Conservation (phyloP, 2,888 invertebrate genomes). For the Ectemnius continuus region DNA sequence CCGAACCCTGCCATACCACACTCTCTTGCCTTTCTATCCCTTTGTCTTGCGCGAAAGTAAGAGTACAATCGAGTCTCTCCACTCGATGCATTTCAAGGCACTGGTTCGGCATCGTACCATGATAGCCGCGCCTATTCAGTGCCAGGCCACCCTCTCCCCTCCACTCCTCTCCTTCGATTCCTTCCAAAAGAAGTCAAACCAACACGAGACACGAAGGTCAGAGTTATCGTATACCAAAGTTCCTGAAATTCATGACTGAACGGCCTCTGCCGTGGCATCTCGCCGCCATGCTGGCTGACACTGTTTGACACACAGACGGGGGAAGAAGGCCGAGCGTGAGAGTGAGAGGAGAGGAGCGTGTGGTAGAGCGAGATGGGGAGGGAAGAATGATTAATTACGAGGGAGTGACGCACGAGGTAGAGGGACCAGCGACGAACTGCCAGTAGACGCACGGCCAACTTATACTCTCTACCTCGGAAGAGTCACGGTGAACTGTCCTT, state of each 20-base stretch:
- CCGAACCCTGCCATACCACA: neutral
- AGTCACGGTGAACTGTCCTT: constrained; percentile 9
- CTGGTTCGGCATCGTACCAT: too few relatives aligned
- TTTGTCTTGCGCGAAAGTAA: constrained; percentile 2
- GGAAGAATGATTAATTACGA: constrained; percentile 77
- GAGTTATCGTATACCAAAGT: neutral
- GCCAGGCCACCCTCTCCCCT: too few relatives aligned
- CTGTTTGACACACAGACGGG: constrained; percentile 58
- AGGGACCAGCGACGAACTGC: constrained; percentile 54
- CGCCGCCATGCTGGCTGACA: constrained; percentile 66
- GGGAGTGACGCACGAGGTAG: constrained; percentile 71
- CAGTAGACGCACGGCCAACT: constrained; percentile 28
- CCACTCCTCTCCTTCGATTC: too few relatives aligned
- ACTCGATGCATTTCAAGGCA: too few relatives aligned
- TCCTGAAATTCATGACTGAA: constrained; percentile 1
- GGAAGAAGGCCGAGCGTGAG: constrained; percentile 41
- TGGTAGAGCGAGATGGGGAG: constrained; percentile 37
- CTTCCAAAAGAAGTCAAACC: too few relatives aligned
- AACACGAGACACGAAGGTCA: neutral
- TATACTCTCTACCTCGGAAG: constrained; percentile 4
- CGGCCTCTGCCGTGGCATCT: constrained; percentile 25
- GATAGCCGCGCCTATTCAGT: too few relatives aligned
- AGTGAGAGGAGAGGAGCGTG: neutral
- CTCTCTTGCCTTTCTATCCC: neutral
- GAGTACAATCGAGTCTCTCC: too few relatives aligned